Evolutionary conservation across 1,140 invertebrate genomes (phyloP), one percentile per base, ranked within the genome.

Genomic region (Eumeta japonica): DNA sequence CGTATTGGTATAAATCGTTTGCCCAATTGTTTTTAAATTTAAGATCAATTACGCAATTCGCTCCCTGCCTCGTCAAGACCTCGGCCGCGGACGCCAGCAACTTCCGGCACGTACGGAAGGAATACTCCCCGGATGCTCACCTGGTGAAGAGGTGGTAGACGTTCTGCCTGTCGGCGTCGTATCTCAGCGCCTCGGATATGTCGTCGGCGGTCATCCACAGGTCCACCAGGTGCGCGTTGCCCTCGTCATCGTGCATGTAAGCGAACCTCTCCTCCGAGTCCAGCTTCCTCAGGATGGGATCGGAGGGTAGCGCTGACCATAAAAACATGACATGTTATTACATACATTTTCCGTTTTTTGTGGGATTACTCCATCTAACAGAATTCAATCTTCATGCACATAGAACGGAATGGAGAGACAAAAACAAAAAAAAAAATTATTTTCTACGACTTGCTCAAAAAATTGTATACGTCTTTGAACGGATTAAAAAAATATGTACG

Each of bases 131-230:
- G n/a, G n/a, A n/a, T n/a, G n/a, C 17, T 27, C 28, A 48, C 50
- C 50, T 48, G 12, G 50, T 52, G 15, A 48, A 52, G 2, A 52
- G 34, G 38, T 52, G 50, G 18, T 48, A 52, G 7, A 31, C 34
- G n/a, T 44, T 48, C 11, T 52, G 35, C 0, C 15, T 24, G 5
- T 41, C 44, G 30, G 46, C 43, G 14, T 48, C 13, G 27, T 36
- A 52, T 16, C 28, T 18, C 17, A 27, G 18, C 12, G 34, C 9
- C n/a, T 28, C 28, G 9, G 4, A 0, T 9, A 42, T 7, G 11
- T 46, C 44, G 7, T 28, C 36, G 3, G 27, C 3, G 13, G 37
- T 50, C 18, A 41, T 10, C 45, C 44, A 46, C 11, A 44, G n/a
- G 28, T 50, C 48, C 4, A 33, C 41, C 17, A 45, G 32, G 37